Conservation (phyloP, 2,113 vertebrate species). For the Andinoacara biseriatus region DNA sequence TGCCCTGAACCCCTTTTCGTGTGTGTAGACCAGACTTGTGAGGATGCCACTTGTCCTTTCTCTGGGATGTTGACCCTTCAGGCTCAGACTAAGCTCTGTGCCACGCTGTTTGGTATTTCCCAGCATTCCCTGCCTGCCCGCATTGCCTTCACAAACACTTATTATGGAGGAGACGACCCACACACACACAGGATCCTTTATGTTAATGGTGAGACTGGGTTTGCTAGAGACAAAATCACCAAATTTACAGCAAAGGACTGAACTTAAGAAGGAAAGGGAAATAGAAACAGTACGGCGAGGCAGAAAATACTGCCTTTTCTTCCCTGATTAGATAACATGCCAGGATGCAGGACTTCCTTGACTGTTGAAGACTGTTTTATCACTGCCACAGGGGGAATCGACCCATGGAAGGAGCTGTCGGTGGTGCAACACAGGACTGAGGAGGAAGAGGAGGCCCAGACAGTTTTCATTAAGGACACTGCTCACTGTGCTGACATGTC, state of each 20-base stretch:
- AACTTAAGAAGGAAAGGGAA: neutral
- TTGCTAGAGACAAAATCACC: neutral
- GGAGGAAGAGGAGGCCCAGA: conserved; percentile 47
- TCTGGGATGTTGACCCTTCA: conserved; percentile 76
- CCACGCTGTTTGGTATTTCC: conserved; percentile 81
- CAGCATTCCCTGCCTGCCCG: conserved; percentile 65
- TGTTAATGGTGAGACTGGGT: conserved; percentile 76
- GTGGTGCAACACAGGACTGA: conserved; percentile 57
- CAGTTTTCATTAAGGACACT: conserved; percentile 74
- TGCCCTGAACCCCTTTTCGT: neutral
- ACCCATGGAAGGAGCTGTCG: conserved; percentile 81
- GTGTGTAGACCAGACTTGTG: conserved; percentile 84
- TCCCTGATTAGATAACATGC: neutral
- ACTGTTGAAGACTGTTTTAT: neutral
- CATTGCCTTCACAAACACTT: conserved; percentile 83
- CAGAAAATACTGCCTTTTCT: neutral
- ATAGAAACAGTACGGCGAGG: neutral
- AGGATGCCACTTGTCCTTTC: conserved; percentile 81
- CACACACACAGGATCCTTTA: conserved; percentile 79
- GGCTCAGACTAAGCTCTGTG: conserved; percentile 76
- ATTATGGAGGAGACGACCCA: conserved; percentile 80
- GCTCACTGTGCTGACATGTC: conserved; percentile 83
- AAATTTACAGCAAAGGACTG: neutral
- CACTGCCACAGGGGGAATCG: conserved; percentile 72
- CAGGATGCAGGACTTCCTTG: neutral